A percentile compares a stretch with the other conserved stretches of the same genome.
Evolutionary conservation across 2,113 vertebrate species (phyloP).

Genomic region (Podiceps cristatus): DNA sequence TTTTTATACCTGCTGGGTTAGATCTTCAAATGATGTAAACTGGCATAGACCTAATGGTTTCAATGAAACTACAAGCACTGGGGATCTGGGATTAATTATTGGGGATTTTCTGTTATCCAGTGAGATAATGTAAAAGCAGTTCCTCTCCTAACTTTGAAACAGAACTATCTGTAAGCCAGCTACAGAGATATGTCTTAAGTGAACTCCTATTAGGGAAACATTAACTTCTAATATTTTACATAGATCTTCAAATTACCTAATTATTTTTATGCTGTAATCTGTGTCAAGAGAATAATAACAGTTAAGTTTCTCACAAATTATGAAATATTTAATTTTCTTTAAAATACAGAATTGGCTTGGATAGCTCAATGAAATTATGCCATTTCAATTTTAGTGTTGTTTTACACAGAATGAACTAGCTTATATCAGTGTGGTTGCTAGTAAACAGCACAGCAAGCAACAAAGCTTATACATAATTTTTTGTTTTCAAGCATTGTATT

Average conservation of each 20-base stretch:
- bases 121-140: slow-evolving; percentile 27
- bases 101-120: slow-evolving; percentile 13
- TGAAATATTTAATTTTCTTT: slow-evolving; percentile 27
- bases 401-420: not conserved
- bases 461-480: not conserved
- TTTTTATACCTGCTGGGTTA: slow-evolving; percentile 46
- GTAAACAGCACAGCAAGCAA: not conserved
- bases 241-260: not conserved
- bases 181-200: not conserved
- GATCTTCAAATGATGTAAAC: slow-evolving; percentile 47
- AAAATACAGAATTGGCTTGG: slow-evolving; percentile 27
- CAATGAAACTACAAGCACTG: slow-evolving; percentile 8
- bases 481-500: not conserved
- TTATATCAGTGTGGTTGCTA: not conserved
- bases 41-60: slow-evolving; percentile 37
- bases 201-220: not conserved
- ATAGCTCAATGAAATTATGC: not conserved
- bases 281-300: not conserved
- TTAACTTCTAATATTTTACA: not conserved
- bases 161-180: not conserved
- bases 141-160: not conserved
- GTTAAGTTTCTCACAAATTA: not conserved
- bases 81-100: slow-evolving; percentile 37
- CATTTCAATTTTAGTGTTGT: not conserved
- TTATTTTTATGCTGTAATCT: not conserved